A percentile compares a stretch with the other conserved stretches of the same genome.
Conservation (phyloP, 2,888 invertebrate species). For the Drosophila anceps region DNA sequence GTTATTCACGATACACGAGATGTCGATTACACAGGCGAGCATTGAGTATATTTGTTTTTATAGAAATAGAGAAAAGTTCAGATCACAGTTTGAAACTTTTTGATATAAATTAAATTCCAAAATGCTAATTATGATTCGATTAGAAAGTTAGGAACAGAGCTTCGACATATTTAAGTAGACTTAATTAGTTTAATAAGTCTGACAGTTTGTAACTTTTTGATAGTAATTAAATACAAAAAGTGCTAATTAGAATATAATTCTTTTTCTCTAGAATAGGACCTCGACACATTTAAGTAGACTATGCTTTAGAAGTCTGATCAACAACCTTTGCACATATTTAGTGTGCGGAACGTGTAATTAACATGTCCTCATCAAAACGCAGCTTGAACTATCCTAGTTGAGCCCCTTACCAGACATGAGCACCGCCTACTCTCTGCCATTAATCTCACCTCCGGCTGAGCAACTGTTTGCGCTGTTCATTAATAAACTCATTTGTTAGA, state of each 20-base stretch:
- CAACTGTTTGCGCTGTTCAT: slow-evolving; percentile 51
- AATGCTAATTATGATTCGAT: too few species aligned
- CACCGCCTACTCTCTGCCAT: slow-evolving; percentile 25
- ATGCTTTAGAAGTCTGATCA: not conserved
- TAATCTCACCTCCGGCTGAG: slow-evolving; percentile 17
- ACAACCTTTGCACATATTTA: not conserved
- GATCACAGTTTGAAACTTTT: too few species aligned
- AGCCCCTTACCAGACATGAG: slow-evolving; percentile 1
- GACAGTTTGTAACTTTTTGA: not conserved
- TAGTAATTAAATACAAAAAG: not conserved
- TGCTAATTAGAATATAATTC: too few species aligned
- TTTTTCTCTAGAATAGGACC: too few species aligned
- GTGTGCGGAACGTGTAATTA: slow-evolving; percentile 16
- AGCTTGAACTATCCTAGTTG: slow-evolving; percentile 16
- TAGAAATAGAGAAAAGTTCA: too few species aligned
- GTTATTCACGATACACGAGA: too few species aligned
- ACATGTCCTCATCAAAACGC: slow-evolving; percentile 17
- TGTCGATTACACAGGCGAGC: too few species aligned
- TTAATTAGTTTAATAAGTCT: too few species aligned
- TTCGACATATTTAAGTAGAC: too few species aligned
- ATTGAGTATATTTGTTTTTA: too few species aligned
- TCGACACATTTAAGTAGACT: not conserved
- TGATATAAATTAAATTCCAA: too few species aligned
- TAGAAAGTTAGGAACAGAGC: too few species aligned
- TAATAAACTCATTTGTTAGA: slow-evolving; percentile 64